Base-by-base conservation (phyloP, 2,888 invertebrate genomes). In the Syritta pipiens region DNA sequence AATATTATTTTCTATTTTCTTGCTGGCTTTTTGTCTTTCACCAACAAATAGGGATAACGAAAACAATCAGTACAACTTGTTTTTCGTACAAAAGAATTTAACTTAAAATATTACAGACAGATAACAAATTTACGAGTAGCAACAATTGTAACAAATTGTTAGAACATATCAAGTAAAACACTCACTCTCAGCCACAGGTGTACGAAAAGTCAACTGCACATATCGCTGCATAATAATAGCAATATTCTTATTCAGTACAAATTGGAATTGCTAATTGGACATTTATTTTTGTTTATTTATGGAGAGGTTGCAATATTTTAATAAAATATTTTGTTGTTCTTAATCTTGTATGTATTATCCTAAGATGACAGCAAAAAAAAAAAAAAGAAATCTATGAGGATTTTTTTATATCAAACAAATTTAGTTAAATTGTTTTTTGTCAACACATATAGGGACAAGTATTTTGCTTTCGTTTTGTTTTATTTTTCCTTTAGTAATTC, bases 251-350 rank as follows among this genome's bases (percentile, higher is more conserved):
- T 14, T 28, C 30, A 1, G 4, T 51, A 9, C 17, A 17, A 32
- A 44, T 24, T 9, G 42, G 12, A 1, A 10, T 12, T 40, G 30
- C 17, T 42, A 17, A 10, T 30, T 30, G 20, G 12, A 40, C 24
- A 48, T 22, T 57, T 67, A n/a, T 24, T 19, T 24, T 5, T 42
- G 6, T 46, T 28, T 12, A 37, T 67, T 37, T 24, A 57, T 55
- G 48, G 19, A 37, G 17, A 68, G 30, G 24, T 59, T 49, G 68
- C 57, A 68, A 74, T 74, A 67, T 53, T 59, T 57, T 49, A 49
- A 5, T 14, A 49, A 37, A 59, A 59, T 20, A 22, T 17, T 48
- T 37, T 35, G 7, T 51, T 44, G 24, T 37, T 24, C 19, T 10
- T 67, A n/a, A n/a, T 26, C 9, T 57, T 42, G 32, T 46, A 46